A percentile compares a stretch with the other conserved stretches of the same genome.
Conservation (phyloP, 2,113 vertebrate genomes). For the Odontesthes bonariensis region DNA sequence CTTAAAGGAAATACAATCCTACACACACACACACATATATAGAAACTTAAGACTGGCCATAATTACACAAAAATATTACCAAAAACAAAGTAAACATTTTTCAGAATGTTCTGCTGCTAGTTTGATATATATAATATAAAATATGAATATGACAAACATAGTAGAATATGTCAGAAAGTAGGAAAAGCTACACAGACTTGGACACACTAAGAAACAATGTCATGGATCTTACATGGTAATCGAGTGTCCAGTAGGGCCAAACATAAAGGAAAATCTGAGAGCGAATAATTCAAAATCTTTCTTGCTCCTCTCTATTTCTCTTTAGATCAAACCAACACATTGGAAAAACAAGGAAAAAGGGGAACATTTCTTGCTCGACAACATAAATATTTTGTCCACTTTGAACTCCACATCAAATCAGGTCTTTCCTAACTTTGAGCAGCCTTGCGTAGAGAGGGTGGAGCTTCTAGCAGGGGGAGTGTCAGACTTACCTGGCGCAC, state of each 20-base stretch:
- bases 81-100: background rate
- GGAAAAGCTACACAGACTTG: background rate
- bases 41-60: too few relatives aligned
- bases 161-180: background rate
- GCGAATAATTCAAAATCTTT: background rate
- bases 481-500: constrained; percentile 93
- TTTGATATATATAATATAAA: background rate
- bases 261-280: background rate
- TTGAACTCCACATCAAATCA: constrained; percentile 29
- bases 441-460: constrained; percentile 46
- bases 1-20: background rate
- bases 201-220: background rate
- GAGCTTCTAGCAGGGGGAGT: constrained; percentile 52
- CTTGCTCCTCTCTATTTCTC: background rate
- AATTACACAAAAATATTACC: background rate
- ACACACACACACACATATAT: too few relatives aligned
- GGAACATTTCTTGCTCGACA: background rate
- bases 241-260: background rate
- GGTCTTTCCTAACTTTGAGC: constrained; percentile 32
- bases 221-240: background rate
- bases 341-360: background rate
- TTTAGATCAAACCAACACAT: background rate
- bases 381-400: background rate
- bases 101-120: background rate
- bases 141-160: background rate